Evolutionary conservation across 2,888 invertebrate species (phyloP), one percentile per base, ranked within the genome.

Genomic region (Dilophus febrilis): DNA sequence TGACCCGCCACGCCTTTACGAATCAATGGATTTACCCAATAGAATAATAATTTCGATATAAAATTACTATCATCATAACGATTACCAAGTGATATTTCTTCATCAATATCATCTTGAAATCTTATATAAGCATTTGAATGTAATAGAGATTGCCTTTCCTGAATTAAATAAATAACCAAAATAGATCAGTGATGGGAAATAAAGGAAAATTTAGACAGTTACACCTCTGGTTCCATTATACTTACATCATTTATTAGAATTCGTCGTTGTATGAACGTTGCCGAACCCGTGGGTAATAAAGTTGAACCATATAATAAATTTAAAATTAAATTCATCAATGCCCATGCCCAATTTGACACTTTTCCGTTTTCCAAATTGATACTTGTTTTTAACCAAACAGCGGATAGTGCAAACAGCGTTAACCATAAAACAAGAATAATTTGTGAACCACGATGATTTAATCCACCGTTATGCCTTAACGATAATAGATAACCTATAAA

Each of bases 21-120:
- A 59, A 94, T 78, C 41, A 94, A 61, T 3, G 85, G 83, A 30
- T 78, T 72, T 2, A 90, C 88, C 94, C 94, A 94, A 44, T 74
- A 67, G 57, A 94, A 88, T 18, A 79, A 60, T n/a, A 92, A 64
- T 53, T 74, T 75, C 0, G 88, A 86, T 3, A 77, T 52, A 53
- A 69, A 70, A 40, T 72, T 71, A 12, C 68, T 66, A 45, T 77
- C 73, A 59, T 87, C 84, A 73, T 88, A 81, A 2, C 87, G 88
- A 40, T 79, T 74, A 0, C 88, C 88, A 46, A 88, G 61, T 48
- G 80, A 72, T n/a, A n/a, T n/a, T 43, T 67, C 67, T 48, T 81
- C 78, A 55, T 85, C 72, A 11, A 68, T 60, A 50, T 76, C 79
- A 47, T 74, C 67, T 46, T 73, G 67, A 48, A 85, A 78, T 42